Evolutionary conservation across 2,797 vertebrate species (phyloP), one percentile per base, ranked within the genome.

Genomic region (Labeo calbasu): DNA sequence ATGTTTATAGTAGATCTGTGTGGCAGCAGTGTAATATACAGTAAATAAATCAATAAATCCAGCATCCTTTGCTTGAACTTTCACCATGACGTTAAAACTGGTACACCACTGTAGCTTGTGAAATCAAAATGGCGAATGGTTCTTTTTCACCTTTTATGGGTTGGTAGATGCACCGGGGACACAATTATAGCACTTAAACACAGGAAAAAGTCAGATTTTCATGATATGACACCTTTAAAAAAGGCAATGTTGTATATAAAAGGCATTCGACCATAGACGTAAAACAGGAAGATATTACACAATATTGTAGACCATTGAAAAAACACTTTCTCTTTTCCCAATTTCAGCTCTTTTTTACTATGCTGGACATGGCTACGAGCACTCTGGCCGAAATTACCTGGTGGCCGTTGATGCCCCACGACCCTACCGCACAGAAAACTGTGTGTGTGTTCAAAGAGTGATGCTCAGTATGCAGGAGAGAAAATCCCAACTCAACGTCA

Each of bases 341-440:
- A 19, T 88, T 70, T 82, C 15, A 98, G 97, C 95, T 23, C 68
- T 98, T 19, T 98, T 97, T 92, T 98, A 98, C 92, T 98, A 98
- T 1, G 97, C 97, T 0, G 96, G 97, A 13, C 97, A 98, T 0
- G 97, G 97, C 0, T 98, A 96, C 0, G 97, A 98, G 82, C 92
- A 91, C 28, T 80, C 92, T 0, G 96, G 96, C 48, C 95, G 96
- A 88, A 98, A 98, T 91, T 98, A 98, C 91, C 91, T 98, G 91
- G 96, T 98, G 9, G 92, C 97, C 0, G 85, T 96, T n/a, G 96
- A 98, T 23, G 96, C 96, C 59, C 97, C 97, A 0, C 95, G 96
- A 15, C 96, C 96, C 0, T 97, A 97, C 14, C 79, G 80, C 57
- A 92, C 95, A 5, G 93, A 94, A 85, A 95, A 97, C 93, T 97